Conservation (phyloP, 2,888 invertebrate species). For the Cepaea hortensis region DNA sequence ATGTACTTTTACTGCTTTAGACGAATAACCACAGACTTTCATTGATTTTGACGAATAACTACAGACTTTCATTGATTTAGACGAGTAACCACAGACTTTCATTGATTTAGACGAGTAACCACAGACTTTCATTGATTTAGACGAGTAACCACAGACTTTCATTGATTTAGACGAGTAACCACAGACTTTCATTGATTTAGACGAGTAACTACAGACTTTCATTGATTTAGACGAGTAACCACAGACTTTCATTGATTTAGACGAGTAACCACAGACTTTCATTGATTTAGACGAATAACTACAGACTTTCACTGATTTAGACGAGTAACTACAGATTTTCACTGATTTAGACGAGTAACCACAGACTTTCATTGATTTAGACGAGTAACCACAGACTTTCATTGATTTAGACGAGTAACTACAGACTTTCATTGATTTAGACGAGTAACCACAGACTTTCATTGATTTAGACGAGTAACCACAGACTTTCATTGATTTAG, state of each 20-base stretch:
- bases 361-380: no score
- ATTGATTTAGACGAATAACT: no score
- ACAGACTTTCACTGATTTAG: no score
- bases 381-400: background rate
- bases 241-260: no score
- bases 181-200: no score
- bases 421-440: background rate
- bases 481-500: background rate
- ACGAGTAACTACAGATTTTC: no score
- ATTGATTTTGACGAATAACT: background rate
- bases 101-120: background rate
- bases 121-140: background rate
- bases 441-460: background rate
- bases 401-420: background rate
- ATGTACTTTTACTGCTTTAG: no score
- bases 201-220: no score
- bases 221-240: no score
- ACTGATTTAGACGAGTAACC: no score
- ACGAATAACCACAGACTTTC: no score
- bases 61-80: background rate
- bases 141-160: background rate
- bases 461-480: background rate
- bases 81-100: background rate
- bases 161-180: background rate
- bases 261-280: no score